These are phyloP conservation scores for Alentia gelatinosa DNA, from an alignment of 2,888 invertebrate genomes.

Conservation along the genomic window DNA sequence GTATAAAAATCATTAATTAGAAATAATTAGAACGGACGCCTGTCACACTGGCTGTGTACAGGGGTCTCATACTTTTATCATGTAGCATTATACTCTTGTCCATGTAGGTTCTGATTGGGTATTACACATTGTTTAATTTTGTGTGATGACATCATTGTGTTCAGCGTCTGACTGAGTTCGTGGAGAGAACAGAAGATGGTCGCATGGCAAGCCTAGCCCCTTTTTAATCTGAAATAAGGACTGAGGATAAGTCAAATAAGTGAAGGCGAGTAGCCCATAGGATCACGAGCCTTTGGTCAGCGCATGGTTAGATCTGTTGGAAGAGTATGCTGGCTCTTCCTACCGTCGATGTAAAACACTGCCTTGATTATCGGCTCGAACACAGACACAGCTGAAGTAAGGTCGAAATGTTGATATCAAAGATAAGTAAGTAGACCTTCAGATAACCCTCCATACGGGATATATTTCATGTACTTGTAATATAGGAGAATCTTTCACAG, in stretches of 20 bases:
- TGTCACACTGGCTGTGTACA: background rate
- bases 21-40: background rate
- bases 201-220: background rate
- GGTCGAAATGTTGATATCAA: constrained; percentile 1
- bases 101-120: background rate
- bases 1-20: background rate
- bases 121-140: background rate
- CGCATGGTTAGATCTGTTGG: background rate
- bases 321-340: background rate
- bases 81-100: background rate
- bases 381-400: constrained; percentile 27
- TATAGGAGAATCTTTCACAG: background rate
- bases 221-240: background rate
- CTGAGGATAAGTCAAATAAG: no score
- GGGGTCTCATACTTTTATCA: background rate
- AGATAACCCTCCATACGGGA: background rate
- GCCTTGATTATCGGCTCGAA: constrained; percentile 18
- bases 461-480: background rate
- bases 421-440: background rate
- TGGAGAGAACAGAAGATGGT: background rate
- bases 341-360: background rate
- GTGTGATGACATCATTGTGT: constrained; percentile 32
- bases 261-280: no score
- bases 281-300: background rate
- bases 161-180: constrained; percentile 4